phyloP scores from a whole-genome alignment of 1,140 invertebrate species.

The Papilio glaucus region DNA sequence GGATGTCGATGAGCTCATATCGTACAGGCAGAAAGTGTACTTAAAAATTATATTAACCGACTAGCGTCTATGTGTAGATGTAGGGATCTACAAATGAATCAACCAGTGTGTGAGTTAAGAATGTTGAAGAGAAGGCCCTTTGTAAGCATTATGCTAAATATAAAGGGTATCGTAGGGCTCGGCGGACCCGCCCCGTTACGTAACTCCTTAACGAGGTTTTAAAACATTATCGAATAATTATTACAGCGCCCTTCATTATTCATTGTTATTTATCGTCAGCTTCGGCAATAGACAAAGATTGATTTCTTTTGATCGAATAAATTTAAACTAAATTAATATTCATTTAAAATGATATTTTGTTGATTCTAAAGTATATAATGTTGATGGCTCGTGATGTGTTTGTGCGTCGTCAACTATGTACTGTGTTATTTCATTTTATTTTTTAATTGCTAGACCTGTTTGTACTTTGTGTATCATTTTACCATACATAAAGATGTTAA shows the following conservation, averaged over 20 bases:
- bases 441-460: too few relatives aligned
- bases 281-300: conserved; percentile 12
- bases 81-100: neutral
- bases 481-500: too few relatives aligned
- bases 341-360: neutral
- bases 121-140: conserved; percentile 29
- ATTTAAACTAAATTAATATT: conserved; percentile 3
- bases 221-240: conserved; percentile 38
- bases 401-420: too few relatives aligned
- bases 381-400: too few relatives aligned
- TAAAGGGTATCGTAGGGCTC: conserved; percentile 13
- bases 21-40: neutral
- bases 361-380: too few relatives aligned
- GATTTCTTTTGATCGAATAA: neutral
- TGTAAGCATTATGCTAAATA: conserved; percentile 45
- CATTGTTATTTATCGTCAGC: conserved; percentile 25
- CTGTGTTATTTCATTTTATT: too few relatives aligned
- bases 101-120: conserved; percentile 6
- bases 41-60: too few relatives aligned
- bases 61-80: too few relatives aligned
- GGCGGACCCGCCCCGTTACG: neutral
- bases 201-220: conserved; percentile 31
- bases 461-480: too few relatives aligned
- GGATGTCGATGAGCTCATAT: too few relatives aligned
- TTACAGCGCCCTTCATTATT: conserved; percentile 25